Percentiles rank a stretch among this genome's conserved stretches.
phyloP scores from a whole-genome alignment of 2,113 vertebrate species.

The Anas platyrhynchos region DNA sequence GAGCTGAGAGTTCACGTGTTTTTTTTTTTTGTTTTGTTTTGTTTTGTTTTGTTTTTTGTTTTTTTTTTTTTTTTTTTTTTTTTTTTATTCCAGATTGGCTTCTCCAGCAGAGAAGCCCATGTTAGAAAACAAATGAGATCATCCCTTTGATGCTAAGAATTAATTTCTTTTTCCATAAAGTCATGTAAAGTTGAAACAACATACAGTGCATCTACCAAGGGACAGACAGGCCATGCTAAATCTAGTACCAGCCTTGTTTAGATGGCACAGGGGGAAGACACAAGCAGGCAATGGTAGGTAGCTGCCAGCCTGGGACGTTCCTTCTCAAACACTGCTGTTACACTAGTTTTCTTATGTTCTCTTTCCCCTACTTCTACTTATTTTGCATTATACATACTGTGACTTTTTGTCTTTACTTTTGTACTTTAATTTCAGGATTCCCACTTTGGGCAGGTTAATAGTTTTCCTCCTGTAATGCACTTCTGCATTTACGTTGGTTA shows the following conservation, averaged over 20 bases:
- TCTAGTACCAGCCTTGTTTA: background rate
- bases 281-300: background rate
- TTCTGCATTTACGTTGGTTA: background rate
- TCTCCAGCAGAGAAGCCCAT: background rate
- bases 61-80: background rate
- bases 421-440: background rate
- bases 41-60: too few relatives aligned
- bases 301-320: background rate
- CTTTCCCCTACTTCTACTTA: background rate
- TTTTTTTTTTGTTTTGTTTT: rapidly evolving
- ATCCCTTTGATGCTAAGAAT: background rate
- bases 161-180: background rate
- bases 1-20: background rate
- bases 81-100: background rate
- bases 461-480: background rate
- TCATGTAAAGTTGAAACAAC: background rate
- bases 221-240: background rate
- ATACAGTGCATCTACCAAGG: background rate
- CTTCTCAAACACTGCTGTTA: background rate
- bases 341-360: background rate
- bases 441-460: background rate
- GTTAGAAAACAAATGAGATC: background rate
- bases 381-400: background rate
- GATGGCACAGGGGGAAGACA: background rate
- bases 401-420: background rate